Evolutionary conservation across 2,797 vertebrate species (phyloP), one percentile per base, ranked within the genome.

Genomic region (Hemibagrus guttatus): DNA sequence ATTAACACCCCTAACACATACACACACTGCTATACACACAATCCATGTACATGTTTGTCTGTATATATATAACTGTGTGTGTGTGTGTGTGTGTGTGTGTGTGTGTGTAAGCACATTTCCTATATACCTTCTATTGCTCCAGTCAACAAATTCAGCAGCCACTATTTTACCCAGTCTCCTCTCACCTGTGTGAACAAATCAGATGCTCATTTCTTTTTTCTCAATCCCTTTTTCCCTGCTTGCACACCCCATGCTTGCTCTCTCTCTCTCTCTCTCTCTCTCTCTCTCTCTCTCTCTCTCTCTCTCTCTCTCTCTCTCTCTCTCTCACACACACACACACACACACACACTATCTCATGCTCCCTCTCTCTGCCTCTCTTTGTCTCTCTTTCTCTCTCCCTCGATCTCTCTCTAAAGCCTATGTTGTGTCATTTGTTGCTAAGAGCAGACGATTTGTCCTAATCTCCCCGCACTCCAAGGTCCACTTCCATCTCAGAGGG

Each of bases 161-260:
- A 64, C 79, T 80, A 85, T 85, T 88, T 84, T 88, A 69, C 52
- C 31, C 49, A 28, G 42, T 83, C 58, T 14, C 81, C 56, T 86
- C 84, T 71, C 85, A 90, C 85, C 82, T 83, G 74, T 81, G 39
- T 80, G 83, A 72, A 83, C 28, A 7, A 88, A 69, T 85, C 74
- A 35, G 80, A 46, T 68, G 84, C 75, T 56, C 85, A 54, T 19
- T 83, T 63, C 5, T 83, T 58, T 49, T n/a, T 56, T 35, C 26
- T 26, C 71, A n/a, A n/a, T 52, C 46, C 12, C 16, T n/a, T 52
- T 74, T 42, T 11, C 28, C 16, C 6, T 46, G 3, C 39, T 31
- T 52, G 12, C 49, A 17, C 59, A 21, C 31, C 17, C 26, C 72
- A 59, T 69, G 19, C 66, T 17, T 28, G 28, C 63, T 28, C 63